Evolutionary conservation across 2,888 invertebrate genomes (phyloP).

Genomic region (Monopis laevigella): DNA sequence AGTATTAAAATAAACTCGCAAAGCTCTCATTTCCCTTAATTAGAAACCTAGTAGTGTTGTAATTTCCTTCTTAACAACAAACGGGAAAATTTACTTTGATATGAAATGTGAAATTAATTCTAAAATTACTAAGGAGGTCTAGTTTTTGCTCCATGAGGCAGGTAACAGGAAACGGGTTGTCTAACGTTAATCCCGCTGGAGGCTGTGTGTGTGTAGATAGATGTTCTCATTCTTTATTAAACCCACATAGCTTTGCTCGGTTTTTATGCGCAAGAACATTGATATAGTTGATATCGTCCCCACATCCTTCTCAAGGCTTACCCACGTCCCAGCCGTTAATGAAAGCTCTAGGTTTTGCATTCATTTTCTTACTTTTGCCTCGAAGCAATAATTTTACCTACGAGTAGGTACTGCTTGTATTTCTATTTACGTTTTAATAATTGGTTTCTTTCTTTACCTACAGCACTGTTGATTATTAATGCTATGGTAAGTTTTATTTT

Average conservation of each 20-base stretch:
- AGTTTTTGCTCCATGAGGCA: conserved; percentile 51
- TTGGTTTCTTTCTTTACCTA: too few species aligned
- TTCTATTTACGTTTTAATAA: too few species aligned
- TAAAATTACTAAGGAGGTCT: conserved; percentile 46
- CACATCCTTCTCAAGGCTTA: conserved; percentile 8
- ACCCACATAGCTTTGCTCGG: not conserved
- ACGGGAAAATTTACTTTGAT: conserved; percentile 26
- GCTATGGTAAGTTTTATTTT: too few species aligned
- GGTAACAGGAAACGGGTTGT: conserved; percentile 65
- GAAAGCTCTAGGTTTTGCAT: too few species aligned
- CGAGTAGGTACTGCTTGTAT: too few species aligned
- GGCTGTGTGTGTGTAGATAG: conserved; percentile 37
- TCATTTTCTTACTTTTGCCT: too few species aligned
- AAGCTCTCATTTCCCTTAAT: conserved; percentile 3
- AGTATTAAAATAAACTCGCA: too few species aligned
- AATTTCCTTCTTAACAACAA: conserved; percentile 2
- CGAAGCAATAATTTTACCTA: too few species aligned
- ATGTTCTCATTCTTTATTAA: conserved; percentile 32
- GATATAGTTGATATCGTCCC: not conserved
- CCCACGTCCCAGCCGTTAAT: not conserved
- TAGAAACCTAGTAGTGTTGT: conserved; percentile 8
- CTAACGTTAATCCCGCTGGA: conserved; percentile 50
- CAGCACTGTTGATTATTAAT: too few species aligned
- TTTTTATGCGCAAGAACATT: conserved; percentile 6
- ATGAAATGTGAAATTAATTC: conserved; percentile 56